A percentile compares a stretch with the other conserved stretches of the same genome.
Evolutionary conservation across 1,140 invertebrate species (phyloP).

Genomic region (Leptonema lineaticorne): DNA sequence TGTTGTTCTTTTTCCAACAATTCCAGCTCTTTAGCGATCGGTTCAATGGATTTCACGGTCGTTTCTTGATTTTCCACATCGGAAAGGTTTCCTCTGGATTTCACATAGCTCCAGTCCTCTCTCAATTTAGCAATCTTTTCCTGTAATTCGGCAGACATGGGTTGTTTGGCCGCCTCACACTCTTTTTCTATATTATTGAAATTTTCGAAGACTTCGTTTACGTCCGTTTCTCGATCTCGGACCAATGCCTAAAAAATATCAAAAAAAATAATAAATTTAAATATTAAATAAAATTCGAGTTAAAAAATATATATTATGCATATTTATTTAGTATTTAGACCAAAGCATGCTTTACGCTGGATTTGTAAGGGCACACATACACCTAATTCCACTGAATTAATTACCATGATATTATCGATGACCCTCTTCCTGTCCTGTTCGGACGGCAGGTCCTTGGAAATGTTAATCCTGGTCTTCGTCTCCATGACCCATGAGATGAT

Average conservation of each 20-base stretch:
- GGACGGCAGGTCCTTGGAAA: conserved; percentile 52
- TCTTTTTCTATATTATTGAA: conserved; percentile 64
- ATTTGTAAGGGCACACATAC: too few species aligned
- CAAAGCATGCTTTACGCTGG: too few species aligned
- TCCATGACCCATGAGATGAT: conserved; percentile 61
- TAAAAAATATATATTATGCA: too few species aligned
- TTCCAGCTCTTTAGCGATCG: not conserved
- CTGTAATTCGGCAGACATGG: conserved; percentile 60
- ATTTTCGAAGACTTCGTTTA: conserved; percentile 67
- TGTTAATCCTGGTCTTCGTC: conserved; percentile 54
- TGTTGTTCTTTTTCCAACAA: not conserved
- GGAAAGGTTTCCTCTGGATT: conserved; percentile 26
- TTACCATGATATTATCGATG: conserved; percentile 63
- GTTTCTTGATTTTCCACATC: not conserved
- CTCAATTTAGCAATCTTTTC: conserved; percentile 62
- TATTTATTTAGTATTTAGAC: too few species aligned
- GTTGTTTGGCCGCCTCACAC: conserved; percentile 60
- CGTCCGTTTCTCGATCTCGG: conserved; percentile 62
- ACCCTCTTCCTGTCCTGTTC: conserved; percentile 56
- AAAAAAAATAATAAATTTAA: too few species aligned
- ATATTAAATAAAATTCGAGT: too few species aligned
- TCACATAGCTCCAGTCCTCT: conserved; percentile 58
- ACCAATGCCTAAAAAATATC: conserved; percentile 54
- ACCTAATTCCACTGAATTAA: conserved; percentile 21
- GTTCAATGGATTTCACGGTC: not conserved